Evolutionary conservation across 2,113 vertebrate genomes (phyloP).

Genomic region (Fulica atra): DNA sequence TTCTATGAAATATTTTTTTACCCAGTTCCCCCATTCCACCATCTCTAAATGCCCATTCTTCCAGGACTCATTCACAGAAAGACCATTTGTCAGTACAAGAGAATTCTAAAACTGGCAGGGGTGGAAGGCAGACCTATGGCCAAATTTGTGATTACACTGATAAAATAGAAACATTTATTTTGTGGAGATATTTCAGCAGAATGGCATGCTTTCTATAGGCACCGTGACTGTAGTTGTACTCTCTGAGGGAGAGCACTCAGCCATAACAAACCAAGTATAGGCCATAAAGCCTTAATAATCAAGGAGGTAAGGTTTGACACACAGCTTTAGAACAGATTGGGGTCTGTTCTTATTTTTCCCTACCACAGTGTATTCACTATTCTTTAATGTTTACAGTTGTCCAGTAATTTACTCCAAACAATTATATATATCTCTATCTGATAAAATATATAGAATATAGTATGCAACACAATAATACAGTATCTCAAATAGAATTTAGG

Average conservation of each 20-base stretch:
- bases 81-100: not conserved
- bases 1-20: not conserved
- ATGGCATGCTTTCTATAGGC: not conserved
- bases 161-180: not conserved
- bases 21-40: rapidly evolving
- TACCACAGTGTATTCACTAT: not conserved
- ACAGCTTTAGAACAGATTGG: not conserved
- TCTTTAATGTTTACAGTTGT: not conserved
- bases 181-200: not conserved
- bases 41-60: not conserved
- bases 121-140: not conserved
- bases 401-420: not conserved
- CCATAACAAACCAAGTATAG: not conserved
- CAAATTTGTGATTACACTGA: not conserved
- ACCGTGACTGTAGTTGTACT: not conserved
- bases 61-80: not conserved
- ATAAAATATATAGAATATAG: not conserved
- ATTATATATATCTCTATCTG: not conserved
- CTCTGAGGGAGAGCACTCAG: not conserved
- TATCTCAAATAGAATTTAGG: not conserved
- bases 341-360: not conserved
- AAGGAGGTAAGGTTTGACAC: not conserved
- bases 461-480: not conserved
- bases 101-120: not conserved
- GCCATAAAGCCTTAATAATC: not conserved